phyloP scores from a whole-genome alignment of 2,113 vertebrate genomes.

The Mola mola region DNA sequence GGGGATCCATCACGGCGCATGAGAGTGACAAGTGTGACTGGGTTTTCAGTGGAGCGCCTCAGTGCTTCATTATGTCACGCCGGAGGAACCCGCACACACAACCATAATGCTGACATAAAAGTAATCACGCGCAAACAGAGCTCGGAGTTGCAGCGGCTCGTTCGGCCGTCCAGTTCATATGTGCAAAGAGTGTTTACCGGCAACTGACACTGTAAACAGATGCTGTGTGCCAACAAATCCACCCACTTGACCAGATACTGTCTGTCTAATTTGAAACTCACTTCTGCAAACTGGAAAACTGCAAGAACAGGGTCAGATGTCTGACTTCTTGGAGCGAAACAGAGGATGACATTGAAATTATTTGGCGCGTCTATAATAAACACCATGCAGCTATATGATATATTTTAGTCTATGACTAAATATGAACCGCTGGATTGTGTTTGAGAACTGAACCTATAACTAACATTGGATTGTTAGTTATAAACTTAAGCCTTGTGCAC shows the following conservation, averaged over 20 bases:
- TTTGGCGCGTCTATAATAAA: neutral
- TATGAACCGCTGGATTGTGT: neutral
- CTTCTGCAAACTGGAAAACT: constrained; percentile 10
- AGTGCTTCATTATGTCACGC: neutral
- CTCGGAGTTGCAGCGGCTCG: neutral
- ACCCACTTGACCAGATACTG: constrained; percentile 4
- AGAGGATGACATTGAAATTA: neutral
- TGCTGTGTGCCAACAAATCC: constrained; percentile 2
- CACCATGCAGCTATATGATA: neutral
- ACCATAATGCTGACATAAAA: neutral
- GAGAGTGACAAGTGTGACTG: constrained; percentile 19
- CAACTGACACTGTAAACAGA: neutral
- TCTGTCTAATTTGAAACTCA: constrained; percentile 4
- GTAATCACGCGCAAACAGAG: neutral
- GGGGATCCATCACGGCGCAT: constrained; percentile 12
- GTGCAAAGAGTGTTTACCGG: neutral
- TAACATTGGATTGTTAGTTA: no score
- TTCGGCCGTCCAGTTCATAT: no score
- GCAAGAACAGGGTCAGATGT: constrained; percentile 16
- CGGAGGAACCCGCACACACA: neutral
- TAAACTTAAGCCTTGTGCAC: no score
- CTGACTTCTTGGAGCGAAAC: neutral
- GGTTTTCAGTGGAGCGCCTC: constrained; percentile 8
- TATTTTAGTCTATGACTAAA: neutral
- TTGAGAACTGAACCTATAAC: no score